phyloP scores from a whole-genome alignment of 92 coral and sea anemone species.

The Palythoa grandiflora region DNA sequence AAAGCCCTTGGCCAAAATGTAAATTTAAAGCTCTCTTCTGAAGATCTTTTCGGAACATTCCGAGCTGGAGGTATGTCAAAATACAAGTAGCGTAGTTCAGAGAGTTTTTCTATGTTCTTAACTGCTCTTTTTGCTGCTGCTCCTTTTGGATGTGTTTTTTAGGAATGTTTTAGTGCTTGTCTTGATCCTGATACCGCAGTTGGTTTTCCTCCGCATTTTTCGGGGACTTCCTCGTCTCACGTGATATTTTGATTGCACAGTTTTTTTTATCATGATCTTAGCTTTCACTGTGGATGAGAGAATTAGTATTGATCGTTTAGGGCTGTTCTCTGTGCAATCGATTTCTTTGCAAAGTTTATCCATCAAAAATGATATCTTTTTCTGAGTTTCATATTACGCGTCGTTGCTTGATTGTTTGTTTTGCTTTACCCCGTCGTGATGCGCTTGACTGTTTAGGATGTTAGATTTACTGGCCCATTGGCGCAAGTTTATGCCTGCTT shows the following conservation, averaged over 20 bases:
- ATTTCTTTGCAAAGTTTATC: constrained; percentile 31
- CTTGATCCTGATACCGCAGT: too few species aligned
- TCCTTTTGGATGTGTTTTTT: too few species aligned
- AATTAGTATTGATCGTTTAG: constrained; percentile 43
- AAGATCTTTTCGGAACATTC: neutral
- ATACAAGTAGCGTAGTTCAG: too few species aligned
- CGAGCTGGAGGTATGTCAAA: neutral
- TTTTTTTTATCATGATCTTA: neutral
- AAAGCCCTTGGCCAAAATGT: neutral
- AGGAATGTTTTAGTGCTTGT: too few species aligned
- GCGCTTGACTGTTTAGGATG: constrained; percentile 20
- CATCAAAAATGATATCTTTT: constrained; percentile 29
- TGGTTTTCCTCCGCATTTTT: neutral
- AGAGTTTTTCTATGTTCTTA: too few species aligned
- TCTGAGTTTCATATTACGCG: constrained; percentile 16
- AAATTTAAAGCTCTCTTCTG: neutral
- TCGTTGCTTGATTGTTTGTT: constrained; percentile 12
- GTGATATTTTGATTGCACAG: constrained; percentile 12
- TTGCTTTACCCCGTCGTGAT: constrained; percentile 11
- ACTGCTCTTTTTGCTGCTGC: too few species aligned
- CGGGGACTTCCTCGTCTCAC: constrained; percentile 52
- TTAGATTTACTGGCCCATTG: constrained; percentile 52
- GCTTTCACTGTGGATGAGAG: neutral
- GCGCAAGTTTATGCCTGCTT: constrained; percentile 64
- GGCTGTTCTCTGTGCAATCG: constrained; percentile 1